phyloP scores from a whole-genome alignment of 2,113 vertebrate genomes.

The Dasyurus viverrinus region DNA sequence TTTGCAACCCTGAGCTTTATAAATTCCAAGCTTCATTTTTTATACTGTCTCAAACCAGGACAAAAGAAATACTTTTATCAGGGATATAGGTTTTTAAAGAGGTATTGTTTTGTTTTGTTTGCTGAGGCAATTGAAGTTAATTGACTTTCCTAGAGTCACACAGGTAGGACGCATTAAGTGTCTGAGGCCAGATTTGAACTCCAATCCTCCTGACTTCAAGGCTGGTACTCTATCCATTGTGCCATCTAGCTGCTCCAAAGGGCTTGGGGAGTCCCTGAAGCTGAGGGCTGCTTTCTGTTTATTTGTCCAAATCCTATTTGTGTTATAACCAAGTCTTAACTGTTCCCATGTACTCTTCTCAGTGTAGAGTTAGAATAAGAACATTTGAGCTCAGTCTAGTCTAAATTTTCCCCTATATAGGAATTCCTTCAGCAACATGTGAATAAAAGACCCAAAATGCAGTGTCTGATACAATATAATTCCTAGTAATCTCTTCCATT shows the following conservation, averaged over 20 bases:
- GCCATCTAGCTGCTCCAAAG: no score
- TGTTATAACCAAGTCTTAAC: neutral
- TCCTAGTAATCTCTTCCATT: neutral
- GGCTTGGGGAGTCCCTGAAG: neutral
- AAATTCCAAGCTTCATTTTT: constrained; percentile 18
- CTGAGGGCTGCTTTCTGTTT: neutral
- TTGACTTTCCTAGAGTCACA: no score
- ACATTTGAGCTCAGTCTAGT: neutral
- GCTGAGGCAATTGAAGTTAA: no score
- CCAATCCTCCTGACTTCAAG: no score
- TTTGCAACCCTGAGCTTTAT: neutral
- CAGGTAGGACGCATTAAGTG: no score
- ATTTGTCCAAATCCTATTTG: neutral
- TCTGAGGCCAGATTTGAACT: no score
- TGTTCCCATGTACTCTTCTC: no score
- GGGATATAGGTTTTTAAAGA: neutral
- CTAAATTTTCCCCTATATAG: neutral
- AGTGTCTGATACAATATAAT: neutral
- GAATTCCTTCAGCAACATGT: neutral
- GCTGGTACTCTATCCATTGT: no score
- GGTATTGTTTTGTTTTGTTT: no score
- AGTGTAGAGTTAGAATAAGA: neutral
- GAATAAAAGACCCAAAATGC: neutral
- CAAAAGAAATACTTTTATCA: neutral
- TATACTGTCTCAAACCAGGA: constrained; percentile 7